Percentiles rank a stretch among this genome's conserved stretches.
These are phyloP conservation scores for Sycophila sp. DNA, from an alignment of 1,140 invertebrate genomes.

Conservation along the genomic window DNA sequence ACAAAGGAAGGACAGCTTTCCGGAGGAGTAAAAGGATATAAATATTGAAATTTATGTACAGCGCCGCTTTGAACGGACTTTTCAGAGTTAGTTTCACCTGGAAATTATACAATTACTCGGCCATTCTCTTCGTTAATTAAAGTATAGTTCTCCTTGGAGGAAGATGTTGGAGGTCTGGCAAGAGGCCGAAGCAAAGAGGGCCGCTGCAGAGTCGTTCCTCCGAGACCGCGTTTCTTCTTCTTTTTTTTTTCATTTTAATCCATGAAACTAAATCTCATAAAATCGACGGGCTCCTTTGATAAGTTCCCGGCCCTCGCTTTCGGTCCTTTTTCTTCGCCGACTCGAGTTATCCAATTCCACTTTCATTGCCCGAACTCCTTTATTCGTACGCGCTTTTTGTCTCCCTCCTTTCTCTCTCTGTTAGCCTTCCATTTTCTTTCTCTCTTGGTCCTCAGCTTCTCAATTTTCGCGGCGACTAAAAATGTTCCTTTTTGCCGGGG, in stretches of 20 bases:
- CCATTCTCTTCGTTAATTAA: neutral
- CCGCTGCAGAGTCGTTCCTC: no score
- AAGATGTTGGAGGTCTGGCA: no score
- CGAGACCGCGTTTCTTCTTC: neutral
- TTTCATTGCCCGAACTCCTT: no score
- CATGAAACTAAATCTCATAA: conserved; percentile 11
- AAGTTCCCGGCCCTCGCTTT: neutral
- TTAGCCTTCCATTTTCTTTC: neutral
- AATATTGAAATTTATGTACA: no score
- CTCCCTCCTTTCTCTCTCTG: conserved; percentile 9
- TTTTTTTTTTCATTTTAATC: conserved; percentile 8
- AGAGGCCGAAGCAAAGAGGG: no score
- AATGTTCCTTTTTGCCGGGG: no score
- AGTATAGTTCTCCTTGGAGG: no score
- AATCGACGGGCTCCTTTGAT: conserved; percentile 1
- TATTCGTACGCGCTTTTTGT: neutral
- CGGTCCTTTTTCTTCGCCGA: neutral
- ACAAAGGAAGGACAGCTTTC: no score
- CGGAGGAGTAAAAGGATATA: no score
- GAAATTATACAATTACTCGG: no score
- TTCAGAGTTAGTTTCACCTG: no score
- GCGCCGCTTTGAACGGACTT: no score
- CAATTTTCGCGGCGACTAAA: neutral
- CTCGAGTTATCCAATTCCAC: conserved; percentile 3
- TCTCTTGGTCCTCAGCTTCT: neutral